phyloP scores from a whole-genome alignment of 2,797 vertebrate genomes.

The Hydrocynus forskahlii region DNA sequence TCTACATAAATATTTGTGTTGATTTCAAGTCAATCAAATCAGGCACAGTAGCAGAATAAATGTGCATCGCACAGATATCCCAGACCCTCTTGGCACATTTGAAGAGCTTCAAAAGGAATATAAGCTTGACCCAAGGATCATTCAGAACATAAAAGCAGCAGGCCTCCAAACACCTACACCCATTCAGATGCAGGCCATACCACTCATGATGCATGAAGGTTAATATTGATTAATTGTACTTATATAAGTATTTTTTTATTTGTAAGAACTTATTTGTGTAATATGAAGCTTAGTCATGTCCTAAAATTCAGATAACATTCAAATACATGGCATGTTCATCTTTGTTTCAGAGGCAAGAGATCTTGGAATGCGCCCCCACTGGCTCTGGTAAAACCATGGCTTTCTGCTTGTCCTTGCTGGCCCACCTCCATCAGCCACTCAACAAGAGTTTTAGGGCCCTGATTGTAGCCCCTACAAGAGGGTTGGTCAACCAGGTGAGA shows the following conservation, averaged over 20 bases:
- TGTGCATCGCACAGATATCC: conserved; percentile 88
- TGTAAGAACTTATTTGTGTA: not conserved
- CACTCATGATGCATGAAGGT: conserved; percentile 93
- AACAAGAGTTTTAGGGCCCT: conserved; percentile 94
- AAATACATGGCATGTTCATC: not conserved
- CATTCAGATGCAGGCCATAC: conserved; percentile 96
- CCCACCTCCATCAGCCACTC: conserved; percentile 86
- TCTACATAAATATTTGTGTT: not conserved
- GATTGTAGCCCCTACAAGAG: conserved; percentile 92
- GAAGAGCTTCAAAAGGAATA: conserved; percentile 90
- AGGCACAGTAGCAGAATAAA: conserved; percentile 87
- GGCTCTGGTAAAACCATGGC: conserved; percentile 96
- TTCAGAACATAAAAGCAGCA: conserved; percentile 85
- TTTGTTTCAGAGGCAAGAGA: conserved; percentile 82
- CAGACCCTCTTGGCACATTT: conserved; percentile 88
- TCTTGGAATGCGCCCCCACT: conserved; percentile 93
- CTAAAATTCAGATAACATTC: not conserved
- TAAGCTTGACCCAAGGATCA: conserved; percentile 79
- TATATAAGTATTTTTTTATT: not conserved
- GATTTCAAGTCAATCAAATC: conserved; percentile 83
- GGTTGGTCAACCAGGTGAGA: conserved; percentile 91
- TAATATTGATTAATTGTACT: not conserved
- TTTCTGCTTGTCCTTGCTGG: conserved; percentile 90
- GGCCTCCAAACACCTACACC: conserved; percentile 86
- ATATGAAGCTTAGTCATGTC: not conserved